Evolutionary conservation across 2,888 invertebrate species (phyloP).

Genomic region (Anodontia alba): DNA sequence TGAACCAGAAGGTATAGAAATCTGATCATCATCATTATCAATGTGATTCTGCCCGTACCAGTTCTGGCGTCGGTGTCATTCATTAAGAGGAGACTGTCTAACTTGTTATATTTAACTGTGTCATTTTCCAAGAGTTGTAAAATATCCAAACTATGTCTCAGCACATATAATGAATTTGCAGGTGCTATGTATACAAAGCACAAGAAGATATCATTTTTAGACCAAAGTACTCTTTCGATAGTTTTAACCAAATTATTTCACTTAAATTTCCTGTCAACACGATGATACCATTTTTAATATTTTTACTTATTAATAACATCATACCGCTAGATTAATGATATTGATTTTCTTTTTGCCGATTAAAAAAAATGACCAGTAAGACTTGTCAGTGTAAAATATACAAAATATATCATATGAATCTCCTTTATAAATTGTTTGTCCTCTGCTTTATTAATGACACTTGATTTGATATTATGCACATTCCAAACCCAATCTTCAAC

Average conservation of each 20-base stretch:
- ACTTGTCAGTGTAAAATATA: neutral
- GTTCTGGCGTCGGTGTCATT: neutral
- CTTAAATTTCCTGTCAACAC: neutral
- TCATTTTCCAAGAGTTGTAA: neutral
- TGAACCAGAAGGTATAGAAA: neutral
- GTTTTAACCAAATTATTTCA: neutral
- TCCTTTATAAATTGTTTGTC: neutral
- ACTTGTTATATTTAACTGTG: neutral
- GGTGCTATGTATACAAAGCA: conserved; percentile 4
- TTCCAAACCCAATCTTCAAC: neutral
- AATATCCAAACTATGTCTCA: neutral
- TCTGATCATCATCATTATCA: neutral
- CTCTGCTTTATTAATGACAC: neutral
- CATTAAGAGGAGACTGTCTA: neutral
- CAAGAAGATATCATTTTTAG: neutral
- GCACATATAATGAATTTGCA: neutral
- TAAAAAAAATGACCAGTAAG: neutral
- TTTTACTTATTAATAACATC: neutral
- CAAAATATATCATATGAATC: neutral
- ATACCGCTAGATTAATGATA: neutral
- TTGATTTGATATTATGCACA: neutral
- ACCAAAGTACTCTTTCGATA: neutral
- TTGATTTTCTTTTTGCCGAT: neutral
- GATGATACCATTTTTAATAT: neutral
- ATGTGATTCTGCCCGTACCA: neutral